phyloP scores from a whole-genome alignment of 2,113 vertebrate species.

The Trochalopteron elliotii region DNA sequence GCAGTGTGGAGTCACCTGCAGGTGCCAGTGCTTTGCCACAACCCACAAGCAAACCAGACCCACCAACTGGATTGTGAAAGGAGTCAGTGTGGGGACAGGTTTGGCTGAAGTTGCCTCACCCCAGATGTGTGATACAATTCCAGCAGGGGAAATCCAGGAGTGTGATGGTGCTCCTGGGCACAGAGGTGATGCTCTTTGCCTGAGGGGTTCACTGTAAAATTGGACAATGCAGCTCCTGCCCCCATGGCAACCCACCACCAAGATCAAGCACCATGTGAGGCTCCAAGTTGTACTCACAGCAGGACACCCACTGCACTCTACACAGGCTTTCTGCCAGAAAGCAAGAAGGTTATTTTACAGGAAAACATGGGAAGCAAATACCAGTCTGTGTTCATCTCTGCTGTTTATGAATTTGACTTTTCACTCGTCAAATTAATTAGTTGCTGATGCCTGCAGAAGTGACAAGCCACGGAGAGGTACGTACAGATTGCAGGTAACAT shows the following conservation, averaged over 20 bases:
- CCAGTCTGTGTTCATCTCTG: neutral
- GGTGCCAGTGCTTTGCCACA: neutral
- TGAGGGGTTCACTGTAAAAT: neutral
- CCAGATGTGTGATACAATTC: neutral
- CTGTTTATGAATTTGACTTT: neutral
- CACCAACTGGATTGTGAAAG: neutral
- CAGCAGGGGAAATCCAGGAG: neutral
- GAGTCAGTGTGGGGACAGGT: neutral
- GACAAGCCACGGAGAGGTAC: neutral
- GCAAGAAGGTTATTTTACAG: neutral
- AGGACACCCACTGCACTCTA: neutral
- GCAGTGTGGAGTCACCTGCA: neutral
- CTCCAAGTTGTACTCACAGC: neutral
- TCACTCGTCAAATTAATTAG: neutral
- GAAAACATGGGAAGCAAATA: neutral
- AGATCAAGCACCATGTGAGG: neutral
- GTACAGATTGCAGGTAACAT: neutral
- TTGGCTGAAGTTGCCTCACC: neutral
- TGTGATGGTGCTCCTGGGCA: neutral
- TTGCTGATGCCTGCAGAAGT: neutral
- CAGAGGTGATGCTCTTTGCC: neutral
- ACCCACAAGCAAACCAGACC: neutral
- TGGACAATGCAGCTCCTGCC: neutral
- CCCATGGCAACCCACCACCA: fast-evolving
- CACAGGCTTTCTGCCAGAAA: neutral